Percentiles rank a stretch among this genome's conserved stretches.
Conservation (phyloP, 2,113 vertebrate species). For the Amphiprion ocellaris region DNA sequence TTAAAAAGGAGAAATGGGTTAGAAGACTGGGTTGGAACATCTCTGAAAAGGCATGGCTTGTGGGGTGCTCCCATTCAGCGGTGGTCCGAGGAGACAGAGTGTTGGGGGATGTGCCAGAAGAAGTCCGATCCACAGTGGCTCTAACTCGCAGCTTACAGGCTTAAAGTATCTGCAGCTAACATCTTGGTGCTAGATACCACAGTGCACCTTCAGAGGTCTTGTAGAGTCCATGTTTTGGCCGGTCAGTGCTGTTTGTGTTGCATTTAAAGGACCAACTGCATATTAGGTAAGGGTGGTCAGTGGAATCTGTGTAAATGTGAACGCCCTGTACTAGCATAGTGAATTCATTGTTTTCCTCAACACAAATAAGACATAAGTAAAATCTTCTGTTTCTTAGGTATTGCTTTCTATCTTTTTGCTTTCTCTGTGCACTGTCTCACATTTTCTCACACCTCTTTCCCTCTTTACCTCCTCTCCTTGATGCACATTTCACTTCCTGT, state of each 20-base stretch:
- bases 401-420: neutral
- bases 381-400: constrained; percentile 6
- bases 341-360: constrained; percentile 21
- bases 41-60: neutral
- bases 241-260: constrained; percentile 11
- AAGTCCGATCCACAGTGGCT: neutral
- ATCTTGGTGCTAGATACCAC: constrained; percentile 42
- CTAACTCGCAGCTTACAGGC: neutral
- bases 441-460: neutral
- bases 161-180: constrained; percentile 20
- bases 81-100: neutral
- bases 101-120: neutral
- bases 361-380: constrained; percentile 5
- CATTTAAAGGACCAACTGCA: neutral
- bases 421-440: neutral
- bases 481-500: constrained; percentile 1
- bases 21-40: neutral
- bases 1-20: neutral
- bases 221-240: constrained; percentile 16
- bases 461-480: neutral
- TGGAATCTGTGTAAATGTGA: neutral
- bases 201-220: constrained; percentile 26
- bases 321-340: constrained; percentile 2
- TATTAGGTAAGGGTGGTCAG: neutral
- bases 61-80: neutral